Evolutionary conservation across 2,797 vertebrate species (phyloP).

Genomic region (Otolemur crassicaudatus): DNA sequence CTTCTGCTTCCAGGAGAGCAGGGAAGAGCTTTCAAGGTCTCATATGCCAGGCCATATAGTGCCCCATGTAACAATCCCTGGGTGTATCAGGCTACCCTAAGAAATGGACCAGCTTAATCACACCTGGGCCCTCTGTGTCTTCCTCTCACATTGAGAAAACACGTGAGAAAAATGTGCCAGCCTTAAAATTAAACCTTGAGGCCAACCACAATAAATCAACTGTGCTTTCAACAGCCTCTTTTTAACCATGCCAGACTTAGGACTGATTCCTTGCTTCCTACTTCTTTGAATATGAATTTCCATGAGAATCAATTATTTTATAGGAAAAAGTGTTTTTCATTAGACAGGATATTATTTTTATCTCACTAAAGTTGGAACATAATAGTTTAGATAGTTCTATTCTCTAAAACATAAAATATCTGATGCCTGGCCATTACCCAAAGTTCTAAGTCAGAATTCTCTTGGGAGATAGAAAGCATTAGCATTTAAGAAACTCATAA

Average conservation of each 20-base stretch:
- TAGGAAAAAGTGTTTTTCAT: conserved; percentile 16
- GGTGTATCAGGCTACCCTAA: neutral
- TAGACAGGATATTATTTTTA: conserved; percentile 16
- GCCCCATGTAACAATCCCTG: neutral
- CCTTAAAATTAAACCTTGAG: neutral
- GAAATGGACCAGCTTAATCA: neutral
- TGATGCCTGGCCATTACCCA: neutral
- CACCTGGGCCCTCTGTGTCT: neutral
- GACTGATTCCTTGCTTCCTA: neutral
- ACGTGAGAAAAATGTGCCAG: neutral
- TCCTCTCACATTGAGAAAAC: neutral
- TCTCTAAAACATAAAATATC: conserved; percentile 35
- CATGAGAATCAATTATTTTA: conserved; percentile 50
- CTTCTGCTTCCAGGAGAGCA: neutral
- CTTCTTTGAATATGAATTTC: conserved; percentile 37
- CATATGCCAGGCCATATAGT: neutral
- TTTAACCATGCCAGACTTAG: neutral
- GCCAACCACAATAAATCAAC: neutral
- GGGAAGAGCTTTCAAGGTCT: neutral
- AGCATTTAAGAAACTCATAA: conserved; percentile 27
- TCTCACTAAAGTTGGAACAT: conserved; percentile 33
- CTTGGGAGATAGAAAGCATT: neutral
- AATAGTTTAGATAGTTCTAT: conserved; percentile 39
- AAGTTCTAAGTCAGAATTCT: conserved; percentile 52
- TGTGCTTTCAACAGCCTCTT: neutral